phyloP scores from a whole-genome alignment of 2,797 vertebrate genomes.

The Scarus forsteni region DNA sequence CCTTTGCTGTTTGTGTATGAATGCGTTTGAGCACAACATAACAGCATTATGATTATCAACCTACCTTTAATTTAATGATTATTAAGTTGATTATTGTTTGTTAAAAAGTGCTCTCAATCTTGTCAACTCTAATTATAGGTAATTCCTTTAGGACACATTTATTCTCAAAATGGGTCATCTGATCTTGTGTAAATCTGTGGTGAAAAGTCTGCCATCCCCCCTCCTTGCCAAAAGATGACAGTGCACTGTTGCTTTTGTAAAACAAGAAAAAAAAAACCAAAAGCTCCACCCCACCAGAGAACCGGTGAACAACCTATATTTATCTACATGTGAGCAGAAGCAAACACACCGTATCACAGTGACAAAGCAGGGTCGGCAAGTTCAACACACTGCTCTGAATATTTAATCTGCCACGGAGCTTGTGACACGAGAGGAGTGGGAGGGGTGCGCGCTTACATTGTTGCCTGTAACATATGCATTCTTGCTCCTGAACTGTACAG shows the following conservation, averaged over 20 bases:
- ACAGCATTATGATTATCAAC: too few relatives aligned
- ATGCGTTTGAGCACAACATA: too few relatives aligned
- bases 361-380: constrained; percentile 23
- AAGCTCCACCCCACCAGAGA: background rate
- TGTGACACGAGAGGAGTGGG: constrained; percentile 4
- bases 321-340: background rate
- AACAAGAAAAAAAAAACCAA: background rate
- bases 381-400: constrained; percentile 18
- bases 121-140: background rate
- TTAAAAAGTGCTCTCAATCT: too few relatives aligned
- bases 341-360: constrained; percentile 2
- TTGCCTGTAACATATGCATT: constrained; percentile 29
- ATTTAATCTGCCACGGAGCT: constrained; percentile 12
- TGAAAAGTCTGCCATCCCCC: too few relatives aligned
- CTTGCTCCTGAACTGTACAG: constrained; percentile 23
- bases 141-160: background rate
- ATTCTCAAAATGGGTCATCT: background rate
- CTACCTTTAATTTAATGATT: too few relatives aligned
- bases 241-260: background rate
- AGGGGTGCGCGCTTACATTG: constrained; percentile 10
- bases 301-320: background rate
- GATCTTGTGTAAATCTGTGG: too few relatives aligned
- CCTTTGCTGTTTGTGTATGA: too few relatives aligned
- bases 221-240: background rate
- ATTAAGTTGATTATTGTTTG: too few relatives aligned